Base-by-base conservation (phyloP, 2,113 vertebrate genomes). In the Callopanchax toddi region DNA sequence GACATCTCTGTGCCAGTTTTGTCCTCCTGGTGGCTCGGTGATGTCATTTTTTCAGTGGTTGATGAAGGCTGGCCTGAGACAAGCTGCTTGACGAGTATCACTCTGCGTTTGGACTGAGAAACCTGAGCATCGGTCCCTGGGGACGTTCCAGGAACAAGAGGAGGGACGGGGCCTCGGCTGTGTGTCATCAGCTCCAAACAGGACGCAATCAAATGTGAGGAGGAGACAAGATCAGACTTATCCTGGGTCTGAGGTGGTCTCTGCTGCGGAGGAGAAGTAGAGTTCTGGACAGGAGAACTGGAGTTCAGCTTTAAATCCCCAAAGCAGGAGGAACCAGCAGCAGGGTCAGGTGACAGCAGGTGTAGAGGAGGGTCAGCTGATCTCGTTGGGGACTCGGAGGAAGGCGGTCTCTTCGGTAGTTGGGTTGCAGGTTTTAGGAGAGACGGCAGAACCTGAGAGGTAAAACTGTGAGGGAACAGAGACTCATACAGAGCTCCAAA, bases 11-110 rank as follows among this genome's bases (percentile, higher is more conserved):
- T 49, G 15, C 66, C 36, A 1, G 18, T 56, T 15, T 37, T 58
- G 3, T 52, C 1, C 51, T 72, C 21, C 2, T 50, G 20, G 13
- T 0, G n/a, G 18, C 21, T 45, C 8, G 0, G 17, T 1, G 44
- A 0, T 7, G 34, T 63, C 48, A 71, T 70, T 37, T 37, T 49
- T 0, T 40, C 54, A 29, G 45, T 12, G 5, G 22, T 15, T 2
- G 54, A n/a, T 40, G 39, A 11, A 25, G 1, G 21, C 18, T 42
- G 0, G 1, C 75, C 62, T 11, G 54, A n/a, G 23, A 76, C 23
- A 6, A 52, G 12, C 69, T 84, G 78, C 71, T 68, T 85, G 58
- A 81, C 60, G 3, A 82, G 67, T 34, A 86, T 52, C 32, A 29
- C 77, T 50, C 66, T 79, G 34, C 21, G 68, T 48, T 52, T 59